These are phyloP conservation scores for Acanthosepion lycidas DNA, from an alignment of 2,888 invertebrate genomes.

Conservation along the genomic window DNA sequence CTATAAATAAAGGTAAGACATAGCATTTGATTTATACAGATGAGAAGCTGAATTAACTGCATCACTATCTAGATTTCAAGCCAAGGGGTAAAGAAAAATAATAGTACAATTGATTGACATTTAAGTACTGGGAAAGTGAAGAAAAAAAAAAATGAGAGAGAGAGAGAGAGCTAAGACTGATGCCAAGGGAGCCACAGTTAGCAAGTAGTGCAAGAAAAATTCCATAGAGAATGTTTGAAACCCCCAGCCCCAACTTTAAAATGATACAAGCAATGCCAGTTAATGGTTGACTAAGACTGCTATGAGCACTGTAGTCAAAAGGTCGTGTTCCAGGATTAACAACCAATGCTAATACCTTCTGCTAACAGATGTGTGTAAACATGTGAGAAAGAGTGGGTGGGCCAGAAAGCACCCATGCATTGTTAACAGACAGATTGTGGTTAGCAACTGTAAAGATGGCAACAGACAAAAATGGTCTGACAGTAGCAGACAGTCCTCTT, in stretches of 20 bases:
- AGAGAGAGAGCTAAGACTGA: neutral
- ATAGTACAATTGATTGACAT: neutral
- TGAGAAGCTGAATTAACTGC: conserved; percentile 1
- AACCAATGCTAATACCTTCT: conserved; percentile 6
- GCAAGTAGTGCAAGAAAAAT: neutral
- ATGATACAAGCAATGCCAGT: neutral
- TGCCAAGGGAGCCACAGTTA: conserved; percentile 15
- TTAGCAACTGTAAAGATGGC: conserved; percentile 43
- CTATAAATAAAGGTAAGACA: neutral
- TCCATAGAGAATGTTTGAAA: neutral
- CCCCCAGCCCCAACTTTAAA: neutral
- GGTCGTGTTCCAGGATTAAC: too few relatives aligned
- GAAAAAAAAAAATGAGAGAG: neutral
- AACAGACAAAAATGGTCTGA: conserved; percentile 41
- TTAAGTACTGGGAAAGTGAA: neutral
- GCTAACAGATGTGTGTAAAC: neutral
- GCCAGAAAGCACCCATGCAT: neutral
- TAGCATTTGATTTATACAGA: neutral
- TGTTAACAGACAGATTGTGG: neutral
- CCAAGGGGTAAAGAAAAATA: neutral
- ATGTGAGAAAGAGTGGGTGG: conserved; percentile 24
- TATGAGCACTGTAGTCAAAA: neutral
- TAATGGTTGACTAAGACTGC: neutral
- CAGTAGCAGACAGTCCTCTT: conserved; percentile 34
- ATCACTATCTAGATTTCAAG: neutral